Evolutionary conservation across 2,113 vertebrate species (phyloP), one percentile per base, ranked within the genome.

Genomic region (Neogobius melanostomus): DNA sequence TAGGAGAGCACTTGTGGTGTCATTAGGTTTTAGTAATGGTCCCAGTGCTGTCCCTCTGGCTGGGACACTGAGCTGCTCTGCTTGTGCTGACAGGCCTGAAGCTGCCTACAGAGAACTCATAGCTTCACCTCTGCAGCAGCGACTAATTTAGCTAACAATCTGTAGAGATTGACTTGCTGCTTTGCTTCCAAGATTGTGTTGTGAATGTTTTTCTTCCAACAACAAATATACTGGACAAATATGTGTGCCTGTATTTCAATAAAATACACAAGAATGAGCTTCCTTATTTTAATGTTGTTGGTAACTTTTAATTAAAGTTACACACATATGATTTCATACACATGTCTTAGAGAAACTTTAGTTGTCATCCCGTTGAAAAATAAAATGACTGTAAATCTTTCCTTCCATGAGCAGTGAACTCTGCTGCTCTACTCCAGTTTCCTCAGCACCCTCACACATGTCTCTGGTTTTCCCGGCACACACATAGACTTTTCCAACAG

Each of bases 1-100:
- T 71, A 80, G 76, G 71, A 71, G 84, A 86, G 84, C 81, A 82
- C 85, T 91, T 86, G 84, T 89, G 83, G 90, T 88, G 81, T 90
- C 87, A 88, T 92, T 92, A 90, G 88, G 83, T 84, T 90, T 89
- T 77, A 89, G 82, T 90, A 92, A 91, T 89, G 85, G 85, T 82
- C 81, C 81, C 79, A 59, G 28, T 68, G 84, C 81, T 36, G 36
- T 74, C 81, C 74, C 74, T 56, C 74, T 75, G 69, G 85, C 75
- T 81, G 80, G 51, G 76, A 66, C 71, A 64, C 75, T 69, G 66
- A 72, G 56, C 52, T 84, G 86, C 82, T 76, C 66, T 89, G 78
- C 77, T 76, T 74, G 65, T 77, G 85, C 72, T 85, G 87, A 87
- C 74, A 74, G 82, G 73, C 75, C 74, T 63, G 68, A 52, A 70